Base-by-base conservation (phyloP, 2,888 invertebrate species). In the Falcaria lacertinaria region DNA sequence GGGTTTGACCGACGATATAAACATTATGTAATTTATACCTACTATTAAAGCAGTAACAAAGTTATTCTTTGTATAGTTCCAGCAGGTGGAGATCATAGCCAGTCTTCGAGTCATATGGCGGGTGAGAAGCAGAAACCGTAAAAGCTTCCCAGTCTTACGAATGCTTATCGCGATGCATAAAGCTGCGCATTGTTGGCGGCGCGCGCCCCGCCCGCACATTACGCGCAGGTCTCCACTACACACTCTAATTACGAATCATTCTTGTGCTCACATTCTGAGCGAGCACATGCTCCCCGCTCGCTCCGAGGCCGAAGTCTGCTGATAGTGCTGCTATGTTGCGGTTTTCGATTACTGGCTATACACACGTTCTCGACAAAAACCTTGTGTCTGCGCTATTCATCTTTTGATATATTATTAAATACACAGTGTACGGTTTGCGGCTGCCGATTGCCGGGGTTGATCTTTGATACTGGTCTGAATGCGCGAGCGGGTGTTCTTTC, bases 51-150 rank as follows among this genome's bases (percentile, higher is more conserved):
- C 14, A 8, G 8, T 8, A 37, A 43, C 34, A 36, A 38, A 22
- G 22, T 38, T 7, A 13, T 33, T 16, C 7, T 11, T 33, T n/a
- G 13, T 16, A 33, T 17, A 17, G 17, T 33, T 33, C 7, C 41
- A 53, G 45, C 52, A 56, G 50, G 54, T 59, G 52, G 52, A 45
- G 48, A 50, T 55, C 57, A 69, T 72, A 64, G 72, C 66, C 64
- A 64, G 52, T 16, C 34, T 54, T 42, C 48, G 65, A 74, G 80
- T 78, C 86, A 86, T 81, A 74, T 86, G 87, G 85, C 69, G 69
- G 69, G 73, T 77, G 74, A 61, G 59, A 56, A 44, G 48, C 57
- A 57, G 87, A 86, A 87, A 84, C 87, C 86, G 80, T 85, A 87
- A 80, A 87, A 87, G 86, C 77, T 81, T 65, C 60, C 48, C 54